Evolutionary conservation across 2,113 vertebrate species (phyloP).

Genomic region (Salvelinus sp.): DNA sequence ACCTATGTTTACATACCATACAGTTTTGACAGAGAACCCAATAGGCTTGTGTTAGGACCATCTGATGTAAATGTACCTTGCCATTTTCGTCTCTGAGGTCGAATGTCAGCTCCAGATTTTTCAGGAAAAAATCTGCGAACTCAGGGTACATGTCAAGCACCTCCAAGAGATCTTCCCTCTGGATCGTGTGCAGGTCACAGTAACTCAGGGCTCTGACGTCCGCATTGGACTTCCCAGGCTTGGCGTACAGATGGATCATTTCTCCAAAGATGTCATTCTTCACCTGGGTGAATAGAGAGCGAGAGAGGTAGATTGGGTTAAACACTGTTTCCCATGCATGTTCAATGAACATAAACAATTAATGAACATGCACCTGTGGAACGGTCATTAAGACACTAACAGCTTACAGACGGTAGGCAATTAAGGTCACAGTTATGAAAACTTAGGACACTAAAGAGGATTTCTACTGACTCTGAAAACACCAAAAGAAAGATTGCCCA

Average conservation of each 20-base stretch:
- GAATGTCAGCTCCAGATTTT: slow-evolving; percentile 94
- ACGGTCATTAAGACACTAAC: too few species aligned
- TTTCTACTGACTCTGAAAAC: too few species aligned
- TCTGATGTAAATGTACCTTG: slow-evolving; percentile 63
- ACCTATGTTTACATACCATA: neutral
- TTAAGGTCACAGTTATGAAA: too few species aligned
- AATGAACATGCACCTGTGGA: too few species aligned
- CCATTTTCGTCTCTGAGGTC: slow-evolving; percentile 90
- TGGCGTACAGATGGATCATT: slow-evolving; percentile 93
- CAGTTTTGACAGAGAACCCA: neutral
- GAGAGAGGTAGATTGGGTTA: neutral
- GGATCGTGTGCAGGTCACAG: slow-evolving; percentile 96
- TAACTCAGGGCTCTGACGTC: slow-evolving; percentile 96
- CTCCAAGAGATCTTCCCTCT: slow-evolving; percentile 92
- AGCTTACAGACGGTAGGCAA: too few species aligned
- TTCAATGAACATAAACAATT: too few species aligned
- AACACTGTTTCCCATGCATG: too few species aligned
- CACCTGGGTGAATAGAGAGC: slow-evolving; percentile 70
- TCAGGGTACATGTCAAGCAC: slow-evolving; percentile 99
- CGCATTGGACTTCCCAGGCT: slow-evolving; percentile 94
- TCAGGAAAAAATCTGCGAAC: slow-evolving; percentile 94
- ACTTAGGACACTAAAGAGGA: too few species aligned
- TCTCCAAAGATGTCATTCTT: slow-evolving; percentile 99
- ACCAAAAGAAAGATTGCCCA: too few species aligned
- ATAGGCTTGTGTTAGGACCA: neutral